These are phyloP conservation scores for Drosophila ambigua DNA, from an alignment of 1,140 invertebrate species.

Conservation along the genomic window DNA sequence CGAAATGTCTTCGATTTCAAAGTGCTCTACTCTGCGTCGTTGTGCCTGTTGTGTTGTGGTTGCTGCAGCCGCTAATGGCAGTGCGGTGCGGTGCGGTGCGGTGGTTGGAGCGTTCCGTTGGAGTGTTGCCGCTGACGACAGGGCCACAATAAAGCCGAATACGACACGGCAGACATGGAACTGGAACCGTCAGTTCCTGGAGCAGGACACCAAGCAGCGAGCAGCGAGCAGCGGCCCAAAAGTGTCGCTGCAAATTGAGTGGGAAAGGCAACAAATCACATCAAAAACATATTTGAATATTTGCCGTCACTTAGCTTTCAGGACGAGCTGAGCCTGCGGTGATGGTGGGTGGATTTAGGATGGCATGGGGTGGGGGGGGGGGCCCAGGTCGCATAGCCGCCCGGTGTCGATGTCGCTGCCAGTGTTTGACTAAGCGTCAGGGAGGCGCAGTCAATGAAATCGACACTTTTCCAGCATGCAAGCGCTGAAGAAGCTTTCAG, in stretches of 20 bases:
- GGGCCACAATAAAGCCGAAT: conserved; percentile 23
- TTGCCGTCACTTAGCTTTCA: conserved; percentile 80
- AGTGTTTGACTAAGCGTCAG: conserved; percentile 71
- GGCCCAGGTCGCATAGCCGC: too few relatives aligned
- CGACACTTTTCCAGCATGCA: conserved; percentile 42
- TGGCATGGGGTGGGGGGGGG: conserved; percentile 14
- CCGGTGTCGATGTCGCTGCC: conserved; percentile 65
- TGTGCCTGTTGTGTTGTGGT: conserved; percentile 26
- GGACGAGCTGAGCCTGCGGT: conserved; percentile 14
- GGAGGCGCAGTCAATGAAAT: conserved; percentile 56
- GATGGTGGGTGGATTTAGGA: not conserved
- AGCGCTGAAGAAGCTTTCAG: conserved; percentile 36
- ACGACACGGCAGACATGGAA: conserved; percentile 7
- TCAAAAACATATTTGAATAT: conserved; percentile 83
- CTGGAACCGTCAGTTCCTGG: too few relatives aligned
- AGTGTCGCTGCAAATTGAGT: conserved; percentile 69
- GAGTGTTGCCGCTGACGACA: conserved; percentile 75
- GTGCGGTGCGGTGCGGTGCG: conserved; percentile 18
- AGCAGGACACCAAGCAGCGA: not conserved
- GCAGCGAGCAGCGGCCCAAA: conserved; percentile 57
- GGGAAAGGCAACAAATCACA: conserved; percentile 77
- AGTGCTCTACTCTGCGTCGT: conserved; percentile 53
- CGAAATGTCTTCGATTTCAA: conserved; percentile 77
- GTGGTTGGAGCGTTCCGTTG: conserved; percentile 17
- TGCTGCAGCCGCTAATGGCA: conserved; percentile 67